Percentiles rank a stretch among this genome's conserved stretches.
Conservation (phyloP, 2,797 vertebrate species). For the Steatocranus sp. region DNA sequence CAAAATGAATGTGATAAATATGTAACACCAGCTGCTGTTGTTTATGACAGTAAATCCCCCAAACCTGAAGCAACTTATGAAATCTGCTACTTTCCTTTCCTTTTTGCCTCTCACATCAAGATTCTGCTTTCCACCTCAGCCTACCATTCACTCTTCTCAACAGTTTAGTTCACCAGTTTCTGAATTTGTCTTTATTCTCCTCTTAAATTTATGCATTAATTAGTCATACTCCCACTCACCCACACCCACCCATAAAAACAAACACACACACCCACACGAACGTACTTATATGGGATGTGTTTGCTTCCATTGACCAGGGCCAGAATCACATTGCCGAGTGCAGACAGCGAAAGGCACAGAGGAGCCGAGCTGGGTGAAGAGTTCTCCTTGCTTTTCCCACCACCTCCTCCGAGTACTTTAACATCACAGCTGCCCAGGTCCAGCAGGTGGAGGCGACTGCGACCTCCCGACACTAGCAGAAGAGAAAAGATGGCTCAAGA, state of each 20-base stretch:
- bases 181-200: neutral
- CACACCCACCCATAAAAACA: neutral
- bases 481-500: neutral
- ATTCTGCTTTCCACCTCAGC: neutral
- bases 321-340: conserved; percentile 95
- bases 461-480: conserved; percentile 91
- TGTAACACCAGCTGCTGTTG: conserved; percentile 69
- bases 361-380: conserved; percentile 75
- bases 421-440: conserved; percentile 93
- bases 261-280: neutral
- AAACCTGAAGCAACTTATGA: conserved; percentile 33
- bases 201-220: neutral
- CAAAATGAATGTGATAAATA: conserved; percentile 60
- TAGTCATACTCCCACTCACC: neutral
- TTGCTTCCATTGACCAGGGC: conserved; percentile 98
- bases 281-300: conserved; percentile 98
- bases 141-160: neutral
- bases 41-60: conserved; percentile 51
- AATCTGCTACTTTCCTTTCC: neutral
- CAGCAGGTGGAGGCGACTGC: conserved; percentile 95
- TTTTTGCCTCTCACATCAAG: neutral
- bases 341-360: conserved; percentile 91
- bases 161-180: neutral
- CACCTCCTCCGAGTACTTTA: conserved; percentile 74
- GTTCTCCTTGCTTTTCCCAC: conserved; percentile 81